These are phyloP conservation scores for Asbolus verrucosus DNA, from an alignment of 1,140 invertebrate genomes.

Conservation along the genomic window DNA sequence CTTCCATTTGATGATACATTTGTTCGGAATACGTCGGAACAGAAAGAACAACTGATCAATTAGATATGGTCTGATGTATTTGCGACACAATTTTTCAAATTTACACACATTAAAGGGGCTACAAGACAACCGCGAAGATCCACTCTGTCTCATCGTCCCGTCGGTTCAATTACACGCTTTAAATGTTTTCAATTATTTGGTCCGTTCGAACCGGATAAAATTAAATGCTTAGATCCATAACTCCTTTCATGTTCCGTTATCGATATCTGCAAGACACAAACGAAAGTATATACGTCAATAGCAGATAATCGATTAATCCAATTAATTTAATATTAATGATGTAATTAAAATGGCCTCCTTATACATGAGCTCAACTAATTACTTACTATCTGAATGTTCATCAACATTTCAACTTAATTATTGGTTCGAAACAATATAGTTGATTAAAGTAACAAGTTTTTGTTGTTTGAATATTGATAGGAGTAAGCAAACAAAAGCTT, in stretches of 20 bases:
- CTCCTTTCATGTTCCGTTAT: background rate
- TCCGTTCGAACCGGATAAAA: background rate
- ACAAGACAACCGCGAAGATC: slow-evolving; percentile 2
- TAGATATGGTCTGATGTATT: slow-evolving; percentile 33
- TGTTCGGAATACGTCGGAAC: slow-evolving; percentile 14
- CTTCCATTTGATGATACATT: slow-evolving; percentile 45
- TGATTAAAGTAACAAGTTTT: slow-evolving; percentile 42
- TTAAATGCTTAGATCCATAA: background rate
- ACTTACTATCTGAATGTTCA: slow-evolving; percentile 37
- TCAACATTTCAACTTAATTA: slow-evolving; percentile 40
- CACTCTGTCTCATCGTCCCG: slow-evolving; percentile 17
- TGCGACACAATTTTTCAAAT: slow-evolving; percentile 39
- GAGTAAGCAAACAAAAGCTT: slow-evolving; percentile 20
- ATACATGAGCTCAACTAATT: slow-evolving; percentile 29
- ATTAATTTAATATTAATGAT: slow-evolving; percentile 43
- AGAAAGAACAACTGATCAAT: slow-evolving; percentile 36
- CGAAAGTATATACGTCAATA: slow-evolving; percentile 7
- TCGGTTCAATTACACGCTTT: slow-evolving; percentile 27
- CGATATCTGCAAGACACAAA: slow-evolving; percentile 15
- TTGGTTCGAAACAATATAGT: slow-evolving; percentile 34
- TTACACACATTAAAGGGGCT: slow-evolving; percentile 23
- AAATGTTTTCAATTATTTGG: slow-evolving; percentile 8
- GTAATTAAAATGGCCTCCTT: slow-evolving; percentile 33
- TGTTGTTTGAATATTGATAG: slow-evolving; percentile 16
- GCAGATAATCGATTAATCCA: slow-evolving; percentile 35